Percentiles rank a stretch among this genome's conserved stretches.
Evolutionary conservation across 2,113 vertebrate genomes (phyloP).

Genomic region (Sclerurus mexicanus): DNA sequence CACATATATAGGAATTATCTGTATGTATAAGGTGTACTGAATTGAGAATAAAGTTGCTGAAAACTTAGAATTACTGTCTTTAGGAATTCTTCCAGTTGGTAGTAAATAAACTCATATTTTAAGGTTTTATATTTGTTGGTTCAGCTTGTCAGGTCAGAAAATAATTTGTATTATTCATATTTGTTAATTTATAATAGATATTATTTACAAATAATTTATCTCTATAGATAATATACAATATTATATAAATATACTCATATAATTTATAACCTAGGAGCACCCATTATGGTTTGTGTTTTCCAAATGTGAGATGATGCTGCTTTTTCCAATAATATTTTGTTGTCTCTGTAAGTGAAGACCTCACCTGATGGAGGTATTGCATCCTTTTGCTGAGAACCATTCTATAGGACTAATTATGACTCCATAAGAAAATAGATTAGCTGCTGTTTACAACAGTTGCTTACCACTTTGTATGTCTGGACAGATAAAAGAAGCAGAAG

Average conservation of each 20-base stretch:
- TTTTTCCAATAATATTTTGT: background rate
- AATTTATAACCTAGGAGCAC: background rate
- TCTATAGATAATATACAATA: too few species aligned
- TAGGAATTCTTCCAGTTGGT: background rate
- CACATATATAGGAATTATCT: background rate
- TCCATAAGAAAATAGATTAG: background rate
- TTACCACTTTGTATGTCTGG: slow-evolving; percentile 44
- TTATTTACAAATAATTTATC: too few species aligned
- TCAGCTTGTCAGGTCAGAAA: background rate
- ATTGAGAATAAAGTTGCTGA: background rate
- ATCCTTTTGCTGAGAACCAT: background rate
- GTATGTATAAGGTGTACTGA: background rate
- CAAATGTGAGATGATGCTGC: background rate
- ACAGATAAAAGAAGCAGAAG: slow-evolving; percentile 90
- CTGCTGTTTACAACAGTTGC: background rate
- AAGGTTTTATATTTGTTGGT: background rate
- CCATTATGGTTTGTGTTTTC: background rate
- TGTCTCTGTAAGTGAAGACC: background rate
- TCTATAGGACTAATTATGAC: background rate
- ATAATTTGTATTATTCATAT: too few species aligned
- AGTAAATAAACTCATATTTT: background rate
- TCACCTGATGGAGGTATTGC: background rate
- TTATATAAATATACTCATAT: background rate
- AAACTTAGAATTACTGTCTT: background rate
- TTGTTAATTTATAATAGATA: too few species aligned